Evolutionary conservation across 2,797 vertebrate species (phyloP).

Genomic region (Prionace glauca): DNA sequence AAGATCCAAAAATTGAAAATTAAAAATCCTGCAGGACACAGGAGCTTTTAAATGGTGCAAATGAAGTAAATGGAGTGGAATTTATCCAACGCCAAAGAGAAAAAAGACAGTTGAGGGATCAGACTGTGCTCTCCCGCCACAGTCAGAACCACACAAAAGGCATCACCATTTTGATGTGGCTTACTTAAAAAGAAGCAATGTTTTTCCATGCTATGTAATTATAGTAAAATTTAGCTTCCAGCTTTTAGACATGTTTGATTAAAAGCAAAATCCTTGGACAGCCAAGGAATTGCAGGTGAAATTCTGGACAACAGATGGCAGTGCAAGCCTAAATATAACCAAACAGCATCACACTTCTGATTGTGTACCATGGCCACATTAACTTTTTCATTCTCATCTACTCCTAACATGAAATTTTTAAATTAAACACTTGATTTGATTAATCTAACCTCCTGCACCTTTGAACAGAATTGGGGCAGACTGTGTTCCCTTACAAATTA

Average conservation of each 20-base stretch:
- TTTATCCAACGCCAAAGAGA: not conserved
- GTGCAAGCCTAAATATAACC: not conserved
- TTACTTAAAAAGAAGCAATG: not conserved
- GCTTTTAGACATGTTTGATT: not conserved
- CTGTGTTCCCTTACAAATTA: not conserved
- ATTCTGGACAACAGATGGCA: conserved; percentile 30
- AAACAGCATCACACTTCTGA: not conserved
- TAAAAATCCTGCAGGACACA: not conserved
- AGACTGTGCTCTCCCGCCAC: not conserved
- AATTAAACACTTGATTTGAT: conserved; percentile 14
- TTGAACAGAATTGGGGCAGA: not conserved
- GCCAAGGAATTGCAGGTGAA: not conserved
- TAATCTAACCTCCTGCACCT: not conserved
- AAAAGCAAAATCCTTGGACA: not conserved
- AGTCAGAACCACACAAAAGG: not conserved
- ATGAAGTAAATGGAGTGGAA: not conserved
- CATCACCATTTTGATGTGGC: not conserved
- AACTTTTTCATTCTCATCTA: not conserved
- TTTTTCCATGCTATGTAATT: not conserved
- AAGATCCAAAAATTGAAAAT: not conserved
- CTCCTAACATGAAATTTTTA: not conserved
- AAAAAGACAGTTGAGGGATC: not conserved
- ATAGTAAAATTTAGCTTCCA: not conserved
- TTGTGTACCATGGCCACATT: not conserved
- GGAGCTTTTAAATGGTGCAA: not conserved